These are phyloP conservation scores for Microcebus murinus DNA, from an alignment of 2,113 vertebrate genomes.

Conservation along the genomic window DNA sequence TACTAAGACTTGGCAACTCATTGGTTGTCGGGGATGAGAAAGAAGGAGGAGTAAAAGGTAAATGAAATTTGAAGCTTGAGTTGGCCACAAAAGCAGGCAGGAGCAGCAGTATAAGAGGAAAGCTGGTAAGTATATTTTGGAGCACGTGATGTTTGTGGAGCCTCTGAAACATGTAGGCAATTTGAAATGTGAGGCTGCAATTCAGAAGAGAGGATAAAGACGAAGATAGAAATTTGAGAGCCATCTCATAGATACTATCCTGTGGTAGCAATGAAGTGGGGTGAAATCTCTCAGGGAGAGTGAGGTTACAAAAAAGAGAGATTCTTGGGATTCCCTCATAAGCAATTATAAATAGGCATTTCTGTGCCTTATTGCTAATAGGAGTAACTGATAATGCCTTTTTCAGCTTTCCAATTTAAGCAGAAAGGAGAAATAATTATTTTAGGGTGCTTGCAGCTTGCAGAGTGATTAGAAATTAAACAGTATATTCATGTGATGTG, in stretches of 20 bases:
- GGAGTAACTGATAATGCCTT: neutral
- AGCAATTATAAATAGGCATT: neutral
- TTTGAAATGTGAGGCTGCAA: accelerated
- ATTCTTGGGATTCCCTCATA: neutral
- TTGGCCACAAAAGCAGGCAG: neutral
- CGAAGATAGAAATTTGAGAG: neutral
- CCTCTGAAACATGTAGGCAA: neutral
- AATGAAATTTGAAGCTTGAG: neutral
- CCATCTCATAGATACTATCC: too few relatives aligned
- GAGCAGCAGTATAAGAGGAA: neutral
- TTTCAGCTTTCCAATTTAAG: slow-evolving; percentile 42
- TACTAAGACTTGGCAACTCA: neutral
- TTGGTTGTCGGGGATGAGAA: neutral
- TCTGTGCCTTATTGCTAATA: neutral
- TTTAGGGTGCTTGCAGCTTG: neutral
- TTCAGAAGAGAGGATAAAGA: neutral
- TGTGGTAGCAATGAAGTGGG: neutral
- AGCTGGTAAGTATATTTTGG: neutral
- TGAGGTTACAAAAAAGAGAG: neutral
- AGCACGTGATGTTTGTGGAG: neutral
- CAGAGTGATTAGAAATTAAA: slow-evolving; percentile 35
- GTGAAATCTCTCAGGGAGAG: neutral
- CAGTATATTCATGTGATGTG: neutral
- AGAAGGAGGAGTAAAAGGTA: neutral
- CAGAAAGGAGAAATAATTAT: slow-evolving; percentile 13